Evolutionary conservation across 2,888 invertebrate genomes (phyloP), one percentile per base, ranked within the genome.

Genomic region (Sarcophaga caerulescens): DNA sequence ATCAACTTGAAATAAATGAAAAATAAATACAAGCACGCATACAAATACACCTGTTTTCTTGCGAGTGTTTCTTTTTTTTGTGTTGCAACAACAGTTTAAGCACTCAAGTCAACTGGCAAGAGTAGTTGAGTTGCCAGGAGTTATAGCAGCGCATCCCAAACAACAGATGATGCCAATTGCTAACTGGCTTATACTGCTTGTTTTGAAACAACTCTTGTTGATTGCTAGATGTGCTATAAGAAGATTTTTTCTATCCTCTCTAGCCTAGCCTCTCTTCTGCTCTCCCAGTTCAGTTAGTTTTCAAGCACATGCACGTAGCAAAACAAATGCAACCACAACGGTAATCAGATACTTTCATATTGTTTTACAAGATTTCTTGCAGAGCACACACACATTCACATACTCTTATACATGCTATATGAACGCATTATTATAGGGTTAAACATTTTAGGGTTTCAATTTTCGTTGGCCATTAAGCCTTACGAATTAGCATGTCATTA

Each of bases 291-390:
- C 35, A n/a, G 23, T n/a, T 45, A 65, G 19, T 4, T 65, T 59
- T 19, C 2, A 45, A 19, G 47, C 45, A 66, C 66, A 77, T 71
- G 57, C 8, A 35, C 35, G 10, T 35, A 35, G 35, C 10, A 35
- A 3, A 35, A 10, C 10, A 35, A 35, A 47, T 45, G 35, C 12
- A 83, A 80, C 52, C 80, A 17, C 65, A 74, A 35, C 8, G 83
- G 74, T 84, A 86, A 86, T 84, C 78, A 81, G 77, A 74, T 60
- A 65, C 73, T 77, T 35, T 35, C 35, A 63, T 79, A 74, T 69
- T 79, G 57, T 69, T 79, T 4, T 70, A 47, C 12, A 84, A 65
- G 47, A 70, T 76, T 63, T 65, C 74, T 77, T 81, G 12, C 2
- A 69, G 70, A 35, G 35, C 8, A 35, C 10, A 10, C 35, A 35